Base-by-base conservation (phyloP, 2,113 vertebrate species). In the Zosterops japonicus region DNA sequence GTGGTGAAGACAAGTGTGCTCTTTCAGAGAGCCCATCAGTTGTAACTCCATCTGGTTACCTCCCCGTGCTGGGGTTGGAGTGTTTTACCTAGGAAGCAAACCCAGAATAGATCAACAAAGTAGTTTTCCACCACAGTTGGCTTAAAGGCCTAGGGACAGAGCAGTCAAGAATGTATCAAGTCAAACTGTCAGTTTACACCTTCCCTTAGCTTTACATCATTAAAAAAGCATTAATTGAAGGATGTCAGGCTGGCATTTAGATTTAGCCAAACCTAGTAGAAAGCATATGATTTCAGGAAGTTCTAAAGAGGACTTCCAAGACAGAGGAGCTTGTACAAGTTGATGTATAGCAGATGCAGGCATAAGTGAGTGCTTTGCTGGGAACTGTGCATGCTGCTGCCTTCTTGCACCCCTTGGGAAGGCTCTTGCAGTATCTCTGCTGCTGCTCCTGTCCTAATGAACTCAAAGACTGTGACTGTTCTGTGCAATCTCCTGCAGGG, bases 381-480 rank as follows among this genome's bases (percentile, higher is more conserved):
- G 46, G 78, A 59, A 6, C 20, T 42, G 28, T 93, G 94, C 92
- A 80, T 96, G 87, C 60, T 83, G 71, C 83, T 95, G 69, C 90
- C 33, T 50, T 95, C 87, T 57, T 23, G 11, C 46, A 60, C 8
- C 2, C 28, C 64, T 77, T 82, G 33, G 44, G 42, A 63, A 79
- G 71, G 78, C 78, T 55, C 33, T 64, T 36, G 46, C 3, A 4
- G 71, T 93, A 36, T 63, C 78, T 68, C 1, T 80, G 91, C 94
- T 96, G 90, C 90, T 96, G 47, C 81, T 83, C 2, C 86, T 96
- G 65, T 77, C 53, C 80, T 83, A 11, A 46, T 21, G 74, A 87
- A 52, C 90, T 79, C 90, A 36, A 88, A 90, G 47, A 14, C 84
- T 84, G 20, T 83, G 75, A 78, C 89, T 86, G 4, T n/a, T 10